A percentile compares a stretch with the other conserved stretches of the same genome.
phyloP scores from a whole-genome alignment of 2,797 vertebrate species.

The Rousettus madagascariensis region DNA sequence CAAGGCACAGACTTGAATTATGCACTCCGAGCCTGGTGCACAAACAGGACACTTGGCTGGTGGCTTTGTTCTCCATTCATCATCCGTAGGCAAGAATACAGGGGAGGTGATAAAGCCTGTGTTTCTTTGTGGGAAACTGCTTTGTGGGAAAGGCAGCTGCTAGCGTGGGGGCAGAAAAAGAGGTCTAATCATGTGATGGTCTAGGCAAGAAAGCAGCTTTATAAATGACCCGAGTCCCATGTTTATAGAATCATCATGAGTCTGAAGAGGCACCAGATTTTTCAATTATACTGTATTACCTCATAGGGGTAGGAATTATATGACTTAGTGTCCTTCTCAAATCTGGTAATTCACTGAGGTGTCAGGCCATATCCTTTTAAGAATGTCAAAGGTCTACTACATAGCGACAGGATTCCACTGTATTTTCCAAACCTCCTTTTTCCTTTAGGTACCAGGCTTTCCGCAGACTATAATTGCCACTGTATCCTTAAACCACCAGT shows the following conservation, averaged over 20 bases:
- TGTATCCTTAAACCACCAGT: neutral
- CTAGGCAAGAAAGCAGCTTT: neutral
- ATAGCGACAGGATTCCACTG: neutral
- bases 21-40: neutral
- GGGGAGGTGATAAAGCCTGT: neutral
- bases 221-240: neutral
- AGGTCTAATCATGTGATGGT: no score
- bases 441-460: neutral
- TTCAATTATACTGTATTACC: neutral
- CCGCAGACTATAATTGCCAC: neutral
- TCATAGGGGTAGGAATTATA: neutral
- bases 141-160: neutral
- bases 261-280: neutral
- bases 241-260: neutral
- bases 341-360: neutral
- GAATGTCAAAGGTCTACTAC: neutral
- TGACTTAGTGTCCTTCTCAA: neutral
- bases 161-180: no score
- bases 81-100: neutral
- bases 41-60: neutral
- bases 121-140: neutral
- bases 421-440: neutral
- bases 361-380: neutral
- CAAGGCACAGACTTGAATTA: neutral
- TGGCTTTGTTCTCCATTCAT: constrained; percentile 4